Percentiles rank a stretch among this genome's conserved stretches.
These are phyloP conservation scores for Acleris laterana DNA, from an alignment of 2,888 invertebrate species.

Conservation along the genomic window DNA sequence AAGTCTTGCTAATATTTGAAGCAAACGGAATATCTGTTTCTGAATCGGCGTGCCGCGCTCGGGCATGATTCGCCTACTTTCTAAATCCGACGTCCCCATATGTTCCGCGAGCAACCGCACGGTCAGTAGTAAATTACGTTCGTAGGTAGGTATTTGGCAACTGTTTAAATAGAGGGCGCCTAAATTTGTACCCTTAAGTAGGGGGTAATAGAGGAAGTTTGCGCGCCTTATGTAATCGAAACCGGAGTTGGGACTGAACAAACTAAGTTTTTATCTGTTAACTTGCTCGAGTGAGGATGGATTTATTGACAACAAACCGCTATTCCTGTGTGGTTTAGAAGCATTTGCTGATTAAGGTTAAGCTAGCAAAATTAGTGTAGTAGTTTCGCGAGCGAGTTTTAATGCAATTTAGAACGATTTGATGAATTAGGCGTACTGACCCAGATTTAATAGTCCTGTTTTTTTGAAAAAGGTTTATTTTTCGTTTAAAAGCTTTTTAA, in stretches of 20 bases:
- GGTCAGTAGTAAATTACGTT: conserved; percentile 64
- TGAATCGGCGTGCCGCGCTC: not conserved
- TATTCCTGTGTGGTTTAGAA: conserved; percentile 34
- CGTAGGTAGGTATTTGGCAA: conserved; percentile 65
- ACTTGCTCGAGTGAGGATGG: conserved; percentile 60
- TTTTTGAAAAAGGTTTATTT: no score
- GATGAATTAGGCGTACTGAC: no score
- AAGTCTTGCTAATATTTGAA: not conserved
- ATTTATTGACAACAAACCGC: conserved; percentile 65
- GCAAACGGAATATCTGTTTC: not conserved
- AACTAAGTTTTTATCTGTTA: conserved; percentile 75
- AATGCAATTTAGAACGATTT: no score
- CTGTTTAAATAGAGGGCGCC: conserved; percentile 71
- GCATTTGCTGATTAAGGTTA: conserved; percentile 22
- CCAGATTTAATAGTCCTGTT: no score
- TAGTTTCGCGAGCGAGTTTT: not conserved
- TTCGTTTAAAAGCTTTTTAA: no score
- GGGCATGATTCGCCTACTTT: conserved; percentile 32
- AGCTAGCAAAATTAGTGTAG: not conserved
- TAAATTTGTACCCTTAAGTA: conserved; percentile 71
- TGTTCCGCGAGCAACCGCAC: conserved; percentile 61
- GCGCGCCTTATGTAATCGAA: conserved; percentile 70
- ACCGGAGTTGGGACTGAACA: conserved; percentile 55
- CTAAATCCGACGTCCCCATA: conserved; percentile 48
- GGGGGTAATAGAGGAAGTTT: conserved; percentile 71